phyloP scores from a whole-genome alignment of 2,113 vertebrate genomes.

The Gadus macrocephalus region DNA sequence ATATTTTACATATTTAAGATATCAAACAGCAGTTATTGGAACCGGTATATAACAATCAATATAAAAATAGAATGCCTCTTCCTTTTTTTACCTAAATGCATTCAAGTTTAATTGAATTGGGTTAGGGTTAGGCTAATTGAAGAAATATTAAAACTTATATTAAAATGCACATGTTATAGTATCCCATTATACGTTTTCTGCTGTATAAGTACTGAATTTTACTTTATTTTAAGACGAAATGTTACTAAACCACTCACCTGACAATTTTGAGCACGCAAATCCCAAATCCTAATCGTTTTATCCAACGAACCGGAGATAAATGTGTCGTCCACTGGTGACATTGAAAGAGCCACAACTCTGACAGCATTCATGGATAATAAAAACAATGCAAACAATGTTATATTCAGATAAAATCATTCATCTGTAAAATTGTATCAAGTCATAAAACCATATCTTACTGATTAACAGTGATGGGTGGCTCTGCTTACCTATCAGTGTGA shows the following conservation, averaged over 20 bases:
- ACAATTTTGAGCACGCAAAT: slow-evolving; percentile 92
- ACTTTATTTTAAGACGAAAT: too few species aligned
- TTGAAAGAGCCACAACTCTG: slow-evolving; percentile 94
- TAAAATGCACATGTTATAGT: too few species aligned
- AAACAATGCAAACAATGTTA: neutral
- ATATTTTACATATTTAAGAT: neutral
- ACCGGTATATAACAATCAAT: neutral
- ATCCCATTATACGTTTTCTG: too few species aligned
- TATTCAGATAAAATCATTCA: too few species aligned
- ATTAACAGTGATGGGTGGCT: neutral
- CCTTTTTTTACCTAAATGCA: too few species aligned
- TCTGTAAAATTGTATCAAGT: neutral
- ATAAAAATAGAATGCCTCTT: too few species aligned
- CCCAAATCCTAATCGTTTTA: slow-evolving; percentile 96
- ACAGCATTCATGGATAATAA: slow-evolving; percentile 11
- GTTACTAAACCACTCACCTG: slow-evolving; percentile 70
- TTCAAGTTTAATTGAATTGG: too few species aligned
- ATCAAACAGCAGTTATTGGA: neutral
- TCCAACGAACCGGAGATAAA: slow-evolving; percentile 97
- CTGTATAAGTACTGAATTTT: too few species aligned
- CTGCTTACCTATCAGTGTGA: slow-evolving; percentile 89
- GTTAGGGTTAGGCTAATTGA: too few species aligned
- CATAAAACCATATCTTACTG: neutral
- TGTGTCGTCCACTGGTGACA: slow-evolving; percentile 96
- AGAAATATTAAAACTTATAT: too few species aligned